Base-by-base conservation (phyloP, 2,113 vertebrate species). In the Indicator indicator region DNA sequence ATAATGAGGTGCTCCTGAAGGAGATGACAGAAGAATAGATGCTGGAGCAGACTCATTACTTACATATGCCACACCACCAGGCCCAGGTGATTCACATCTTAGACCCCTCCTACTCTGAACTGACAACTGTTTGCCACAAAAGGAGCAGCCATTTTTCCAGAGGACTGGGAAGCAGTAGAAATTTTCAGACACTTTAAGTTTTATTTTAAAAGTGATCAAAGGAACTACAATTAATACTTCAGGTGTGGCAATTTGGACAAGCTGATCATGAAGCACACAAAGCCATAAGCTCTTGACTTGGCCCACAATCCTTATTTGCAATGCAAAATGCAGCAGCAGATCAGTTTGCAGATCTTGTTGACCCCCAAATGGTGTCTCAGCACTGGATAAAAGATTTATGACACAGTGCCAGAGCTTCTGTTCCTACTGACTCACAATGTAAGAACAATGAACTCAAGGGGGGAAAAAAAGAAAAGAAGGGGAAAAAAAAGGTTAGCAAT, bases 1-100 rank as follows among this genome's bases (percentile, higher is more conserved):
- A 30, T 1, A 1, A 30, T 44, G 42, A 80, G 12, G 19, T 76
- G 40, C 19, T 48, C 20, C 4, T 0, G 2, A 50, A 68, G 30
- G 17, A 87, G 42, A 70, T 30, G 28, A 78, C 33, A 83, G 28
- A 77, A 88, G 36, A 89, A 32, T 1, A 32, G 12, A 14, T 87
- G 9, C 56, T 70, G 40, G 36, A 76, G 28, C 72, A 83, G 75
- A 58, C 8, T 68, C 42, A 17, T 6, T 62, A 56, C 12, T 86
- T 76, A 19, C 0, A 1, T 38, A 16, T 42, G 42, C 13, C 30
- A 44, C 16, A 70, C 27, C 8, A 38, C 24, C 46, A 56, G 19
- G 16, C 42, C 40, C 16, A 30, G 13, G 36, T 54, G 30, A 44
- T 80, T 64, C 76, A 56, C 13, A 5, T 23, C 8, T 65, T 17